phyloP scores from a whole-genome alignment of 1,140 invertebrate species.

The Drosophila ambigua region DNA sequence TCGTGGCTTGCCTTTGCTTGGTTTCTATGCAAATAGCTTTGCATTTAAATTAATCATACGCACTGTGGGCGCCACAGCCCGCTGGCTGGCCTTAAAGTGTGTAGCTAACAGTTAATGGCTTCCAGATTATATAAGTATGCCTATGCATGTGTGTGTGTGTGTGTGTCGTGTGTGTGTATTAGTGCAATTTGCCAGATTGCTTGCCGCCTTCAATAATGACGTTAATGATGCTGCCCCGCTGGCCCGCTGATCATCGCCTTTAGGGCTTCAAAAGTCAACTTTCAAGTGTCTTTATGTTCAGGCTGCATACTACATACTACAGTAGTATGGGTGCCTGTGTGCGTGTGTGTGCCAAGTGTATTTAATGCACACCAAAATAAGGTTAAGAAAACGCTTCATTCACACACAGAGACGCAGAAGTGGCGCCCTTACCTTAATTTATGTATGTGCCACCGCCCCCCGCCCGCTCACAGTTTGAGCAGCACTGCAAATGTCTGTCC shows the following conservation, averaged over 20 bases:
- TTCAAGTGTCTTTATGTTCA: slow-evolving; percentile 15
- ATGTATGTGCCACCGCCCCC: slow-evolving; percentile 40
- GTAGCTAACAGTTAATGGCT: slow-evolving; percentile 45
- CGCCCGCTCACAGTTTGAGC: slow-evolving; percentile 66
- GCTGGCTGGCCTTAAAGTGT: slow-evolving; percentile 20
- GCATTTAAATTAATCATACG: slow-evolving; percentile 82
- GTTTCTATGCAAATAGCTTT: slow-evolving; percentile 70
- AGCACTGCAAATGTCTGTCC: slow-evolving; percentile 53
- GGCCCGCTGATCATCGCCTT: no score
- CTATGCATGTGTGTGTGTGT: neutral
- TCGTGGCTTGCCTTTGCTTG: slow-evolving; percentile 19
- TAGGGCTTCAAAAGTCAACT: slow-evolving; percentile 41
- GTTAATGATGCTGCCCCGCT: no score
- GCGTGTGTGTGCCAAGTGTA: slow-evolving; percentile 10
- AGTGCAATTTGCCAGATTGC: slow-evolving; percentile 78
- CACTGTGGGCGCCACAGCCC: slow-evolving; percentile 46
- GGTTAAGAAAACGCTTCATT: slow-evolving; percentile 66
- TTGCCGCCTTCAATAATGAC: neutral
- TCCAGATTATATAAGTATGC: slow-evolving; percentile 2
- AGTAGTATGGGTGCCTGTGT: neutral
- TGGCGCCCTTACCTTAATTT: slow-evolving; percentile 62
- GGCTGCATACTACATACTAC: no score
- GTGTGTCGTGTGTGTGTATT: slow-evolving; percentile 8
- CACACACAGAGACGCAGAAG: slow-evolving; percentile 13
- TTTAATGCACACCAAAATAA: slow-evolving; percentile 57